Evolutionary conservation across 2,797 vertebrate species (phyloP), one percentile per base, ranked within the genome.

Genomic region (Crypturellus tataupa): DNA sequence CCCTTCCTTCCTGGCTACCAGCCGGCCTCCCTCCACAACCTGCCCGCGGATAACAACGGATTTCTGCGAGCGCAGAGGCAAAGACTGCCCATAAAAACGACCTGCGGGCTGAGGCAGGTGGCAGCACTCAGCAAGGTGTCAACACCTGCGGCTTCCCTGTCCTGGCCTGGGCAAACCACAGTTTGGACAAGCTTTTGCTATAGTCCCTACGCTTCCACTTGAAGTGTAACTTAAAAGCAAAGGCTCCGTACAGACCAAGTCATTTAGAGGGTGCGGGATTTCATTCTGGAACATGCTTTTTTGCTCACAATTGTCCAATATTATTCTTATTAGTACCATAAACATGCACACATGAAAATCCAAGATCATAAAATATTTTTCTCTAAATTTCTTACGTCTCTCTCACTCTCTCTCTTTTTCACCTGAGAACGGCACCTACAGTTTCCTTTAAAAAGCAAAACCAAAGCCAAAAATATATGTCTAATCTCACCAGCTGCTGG

Each of bases 391-490:
- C 93, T 97, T 97, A 97, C 95, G 87, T 97, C 96, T 98, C 94
- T 97, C 95, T 96, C 86, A 97, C 60, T 96, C 46, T 94, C 86
- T 97, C 89, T 96, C 96, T 97, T 91, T 97, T 98, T 98, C 98
- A 98, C 98, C 98, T 98, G 98, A 98, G 98, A 98, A 98, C 87
- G 93, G 98, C 97, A 97, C 98, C 97, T 98, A 98, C 97, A 98
- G 97, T 98, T 97, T 98, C 96, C 96, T 96, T 98, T 97, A 89
- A 95, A 97, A 97, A 96, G 95, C 78, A 97, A 96, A 96, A 87
- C 3, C 94, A 95, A 95, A 97, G 44, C 60, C 60, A 93, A 96
- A 97, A 97, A 97, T 94, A 96, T 97, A 97, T 60, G 95, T 96
- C 96, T 97, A 97, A 97, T 97, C 96, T 98, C 97, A 98, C 97